These are phyloP conservation scores for Clytia hemisphaerica DNA, from an alignment of 30 jellyfish, hydroid and myxozoan genomes.

Conservation along the genomic window DNA sequence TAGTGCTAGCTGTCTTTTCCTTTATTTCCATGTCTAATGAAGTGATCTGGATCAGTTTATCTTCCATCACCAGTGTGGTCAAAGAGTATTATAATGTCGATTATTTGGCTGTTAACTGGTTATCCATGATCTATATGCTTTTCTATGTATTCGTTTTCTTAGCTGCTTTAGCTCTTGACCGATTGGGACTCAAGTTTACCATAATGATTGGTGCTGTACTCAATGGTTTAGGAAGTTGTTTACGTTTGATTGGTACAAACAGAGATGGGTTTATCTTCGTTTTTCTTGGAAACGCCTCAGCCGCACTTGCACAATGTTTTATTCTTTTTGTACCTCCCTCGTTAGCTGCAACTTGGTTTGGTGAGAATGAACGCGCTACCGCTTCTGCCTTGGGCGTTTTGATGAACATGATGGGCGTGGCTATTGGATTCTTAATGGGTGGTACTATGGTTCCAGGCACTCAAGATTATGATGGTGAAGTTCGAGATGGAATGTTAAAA, in stretches of 20 bases:
- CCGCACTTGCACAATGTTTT: constrained; percentile 69
- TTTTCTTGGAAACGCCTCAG: constrained; percentile 52
- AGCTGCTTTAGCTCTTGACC: constrained; percentile 44
- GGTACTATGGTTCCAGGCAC: constrained; percentile 63
- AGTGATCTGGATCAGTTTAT: constrained; percentile 69
- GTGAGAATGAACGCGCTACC: constrained; percentile 76
- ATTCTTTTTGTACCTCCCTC: constrained; percentile 76
- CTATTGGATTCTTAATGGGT: constrained; percentile 58
- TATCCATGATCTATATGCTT: constrained; percentile 53
- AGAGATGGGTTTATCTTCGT: constrained; percentile 61
- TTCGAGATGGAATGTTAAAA: constrained; percentile 44
- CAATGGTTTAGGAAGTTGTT: constrained; percentile 66
- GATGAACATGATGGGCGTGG: constrained; percentile 62
- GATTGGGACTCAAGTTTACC: constrained; percentile 54
- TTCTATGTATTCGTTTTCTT: constrained; percentile 22
- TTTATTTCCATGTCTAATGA: constrained; percentile 75
- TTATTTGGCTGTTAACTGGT: constrained; percentile 61
- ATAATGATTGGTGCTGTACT: constrained; percentile 55
- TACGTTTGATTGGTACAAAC: constrained; percentile 56
- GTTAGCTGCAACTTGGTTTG: constrained; percentile 95
- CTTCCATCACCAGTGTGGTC: constrained; percentile 64
- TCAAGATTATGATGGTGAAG: constrained; percentile 35
- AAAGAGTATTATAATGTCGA: constrained; percentile 55
- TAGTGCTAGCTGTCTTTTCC: constrained; percentile 71
- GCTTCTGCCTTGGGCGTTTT: constrained; percentile 86